Conservation (phyloP, 1,140 invertebrate genomes). For the Steinernema feltiae region DNA sequence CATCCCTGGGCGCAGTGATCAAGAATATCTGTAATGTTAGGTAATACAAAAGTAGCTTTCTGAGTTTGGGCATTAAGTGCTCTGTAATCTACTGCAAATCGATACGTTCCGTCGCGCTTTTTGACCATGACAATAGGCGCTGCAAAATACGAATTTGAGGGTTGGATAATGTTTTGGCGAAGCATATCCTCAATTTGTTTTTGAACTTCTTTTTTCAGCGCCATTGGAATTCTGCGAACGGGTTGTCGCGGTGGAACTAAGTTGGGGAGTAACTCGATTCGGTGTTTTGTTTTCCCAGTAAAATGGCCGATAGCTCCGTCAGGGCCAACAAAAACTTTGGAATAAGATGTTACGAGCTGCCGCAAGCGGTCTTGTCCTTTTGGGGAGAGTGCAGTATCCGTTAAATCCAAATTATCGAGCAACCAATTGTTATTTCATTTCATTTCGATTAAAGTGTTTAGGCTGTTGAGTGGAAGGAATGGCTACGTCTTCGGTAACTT, state of each 20-base stretch:
- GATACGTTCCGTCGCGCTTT: not conserved
- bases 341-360: not conserved
- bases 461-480: not conserved
- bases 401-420: not conserved
- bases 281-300: not conserved
- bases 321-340: not conserved
- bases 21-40: not conserved
- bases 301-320: not conserved
- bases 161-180: not conserved
- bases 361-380: not conserved
- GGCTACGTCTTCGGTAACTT: not conserved
- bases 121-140: not conserved
- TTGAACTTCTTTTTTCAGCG: not conserved
- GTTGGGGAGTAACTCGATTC: not conserved
- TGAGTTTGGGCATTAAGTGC: not conserved
- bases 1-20: not conserved
- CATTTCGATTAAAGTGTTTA: not conserved
- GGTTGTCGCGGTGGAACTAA: not conserved
- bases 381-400: not conserved
- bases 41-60: not conserved
- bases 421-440: not conserved
- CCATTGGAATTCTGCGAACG: not conserved
- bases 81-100: not conserved
- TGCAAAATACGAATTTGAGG: not conserved
- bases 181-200: not conserved